These are phyloP conservation scores for Tromatobia lineatoria DNA, from an alignment of 2,888 invertebrate genomes.

Conservation along the genomic window DNA sequence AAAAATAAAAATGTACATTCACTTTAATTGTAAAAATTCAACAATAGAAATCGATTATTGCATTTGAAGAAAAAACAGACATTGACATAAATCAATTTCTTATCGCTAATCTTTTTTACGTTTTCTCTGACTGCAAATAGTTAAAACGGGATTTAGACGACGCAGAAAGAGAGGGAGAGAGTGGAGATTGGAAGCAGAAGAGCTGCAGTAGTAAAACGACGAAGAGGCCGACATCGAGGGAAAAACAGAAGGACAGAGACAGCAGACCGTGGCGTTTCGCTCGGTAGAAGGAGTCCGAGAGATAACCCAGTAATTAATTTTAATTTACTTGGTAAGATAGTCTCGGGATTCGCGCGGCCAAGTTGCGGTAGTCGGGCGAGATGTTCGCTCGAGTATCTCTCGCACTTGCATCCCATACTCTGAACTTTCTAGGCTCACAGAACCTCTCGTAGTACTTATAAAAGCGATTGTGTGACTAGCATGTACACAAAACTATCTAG, in stretches of 20 bases:
- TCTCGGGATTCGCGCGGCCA: slow-evolving; percentile 36
- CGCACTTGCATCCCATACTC: slow-evolving; percentile 9
- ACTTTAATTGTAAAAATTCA: too few relatives aligned
- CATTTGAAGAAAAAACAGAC: too few relatives aligned
- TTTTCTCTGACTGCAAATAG: neutral
- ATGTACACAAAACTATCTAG: neutral
- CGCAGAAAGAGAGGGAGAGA: too few relatives aligned
- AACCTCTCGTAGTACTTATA: neutral
- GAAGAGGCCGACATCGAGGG: neutral
- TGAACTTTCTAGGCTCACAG: slow-evolving; percentile 5
- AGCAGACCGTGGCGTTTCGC: neutral
- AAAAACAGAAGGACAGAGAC: slow-evolving; percentile 1
- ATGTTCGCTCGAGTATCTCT: slow-evolving; percentile 31
- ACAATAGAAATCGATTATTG: too few relatives aligned
- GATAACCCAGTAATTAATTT: slow-evolving; percentile 71
- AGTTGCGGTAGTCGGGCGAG: slow-evolving; percentile 29
- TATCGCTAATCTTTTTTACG: neutral
- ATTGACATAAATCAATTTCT: neutral
- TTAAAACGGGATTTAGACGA: neutral
- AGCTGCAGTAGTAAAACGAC: neutral
- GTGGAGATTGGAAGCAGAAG: neutral
- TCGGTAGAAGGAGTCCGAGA: slow-evolving; percentile 54
- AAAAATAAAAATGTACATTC: too few relatives aligned
- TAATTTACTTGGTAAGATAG: slow-evolving; percentile 68
- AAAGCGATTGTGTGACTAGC: neutral